Evolutionary conservation across 2,888 invertebrate species (phyloP).

Genomic region (Ganaspis brasiliensis): DNA sequence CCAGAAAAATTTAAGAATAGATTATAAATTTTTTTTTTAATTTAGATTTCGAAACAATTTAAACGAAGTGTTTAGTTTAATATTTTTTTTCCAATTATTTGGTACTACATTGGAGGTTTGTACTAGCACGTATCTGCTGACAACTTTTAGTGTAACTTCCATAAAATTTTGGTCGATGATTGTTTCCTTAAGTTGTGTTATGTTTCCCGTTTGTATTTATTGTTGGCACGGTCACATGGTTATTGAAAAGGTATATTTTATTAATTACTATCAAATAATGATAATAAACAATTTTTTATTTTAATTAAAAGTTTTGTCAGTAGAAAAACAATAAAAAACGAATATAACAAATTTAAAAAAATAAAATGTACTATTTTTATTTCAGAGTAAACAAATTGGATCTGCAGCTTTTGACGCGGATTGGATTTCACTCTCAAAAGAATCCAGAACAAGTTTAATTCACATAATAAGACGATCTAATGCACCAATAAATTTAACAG

Average conservation of each 20-base stretch:
- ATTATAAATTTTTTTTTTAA: too few relatives aligned
- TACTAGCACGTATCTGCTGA: neutral
- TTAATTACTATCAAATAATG: too few relatives aligned
- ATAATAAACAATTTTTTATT: too few relatives aligned
- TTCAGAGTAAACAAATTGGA: constrained; percentile 62
- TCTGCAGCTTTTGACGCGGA: constrained; percentile 65
- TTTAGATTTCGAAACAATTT: neutral
- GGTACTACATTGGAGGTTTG: neutral
- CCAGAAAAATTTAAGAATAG: too few relatives aligned
- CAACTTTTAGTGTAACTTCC: neutral
- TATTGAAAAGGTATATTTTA: neutral
- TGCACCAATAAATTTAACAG: constrained; percentile 66
- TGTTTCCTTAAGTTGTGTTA: neutral
- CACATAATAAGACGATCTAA: constrained; percentile 63
- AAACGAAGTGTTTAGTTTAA: neutral
- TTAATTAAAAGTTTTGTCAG: too few relatives aligned
- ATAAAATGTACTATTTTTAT: too few relatives aligned
- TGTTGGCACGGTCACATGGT: neutral
- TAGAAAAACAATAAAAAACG: too few relatives aligned
- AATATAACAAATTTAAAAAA: too few relatives aligned
- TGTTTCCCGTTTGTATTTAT: neutral
- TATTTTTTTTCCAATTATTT: constrained; percentile 18
- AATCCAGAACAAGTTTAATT: constrained; percentile 61
- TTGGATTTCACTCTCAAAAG: constrained; percentile 63
- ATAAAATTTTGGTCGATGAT: neutral